Evolutionary conservation across 23 tunicate species (phyloP).

Genomic region (Trididemnum nubilum): DNA sequence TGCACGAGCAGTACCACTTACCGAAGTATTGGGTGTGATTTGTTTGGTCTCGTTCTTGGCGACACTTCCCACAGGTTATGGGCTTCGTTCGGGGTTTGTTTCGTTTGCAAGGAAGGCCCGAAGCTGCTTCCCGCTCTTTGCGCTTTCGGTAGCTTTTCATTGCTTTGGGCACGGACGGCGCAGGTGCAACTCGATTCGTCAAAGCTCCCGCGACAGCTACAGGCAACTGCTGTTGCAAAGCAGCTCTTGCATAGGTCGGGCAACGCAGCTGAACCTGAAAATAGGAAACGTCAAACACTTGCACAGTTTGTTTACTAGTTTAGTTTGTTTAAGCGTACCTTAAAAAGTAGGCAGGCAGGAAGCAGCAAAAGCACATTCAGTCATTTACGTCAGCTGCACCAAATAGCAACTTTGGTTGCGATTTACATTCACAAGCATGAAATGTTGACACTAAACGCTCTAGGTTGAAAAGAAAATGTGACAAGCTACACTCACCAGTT

Average conservation of each 20-base stretch:
- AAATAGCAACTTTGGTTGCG: no score
- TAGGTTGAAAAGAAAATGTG: not conserved
- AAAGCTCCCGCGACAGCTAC: not conserved
- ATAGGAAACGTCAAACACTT: not conserved
- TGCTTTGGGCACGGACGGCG: not conserved
- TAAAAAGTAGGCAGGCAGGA: no score
- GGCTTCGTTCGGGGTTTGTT: not conserved
- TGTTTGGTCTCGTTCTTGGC: not conserved
- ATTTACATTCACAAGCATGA: no score
- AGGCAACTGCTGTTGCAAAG: not conserved
- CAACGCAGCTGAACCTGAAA: not conserved
- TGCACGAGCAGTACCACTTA: not conserved
- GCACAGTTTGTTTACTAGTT: no score
- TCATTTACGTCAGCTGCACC: no score
- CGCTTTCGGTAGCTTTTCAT: not conserved
- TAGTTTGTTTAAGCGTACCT: no score
- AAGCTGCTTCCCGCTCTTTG: not conserved
- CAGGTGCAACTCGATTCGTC: not conserved
- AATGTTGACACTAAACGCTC: no score
- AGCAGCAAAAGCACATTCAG: no score
- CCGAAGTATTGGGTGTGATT: not conserved
- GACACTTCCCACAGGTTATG: not conserved
- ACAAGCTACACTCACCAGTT: not conserved
- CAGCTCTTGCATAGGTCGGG: not conserved
- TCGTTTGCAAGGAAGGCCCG: not conserved